phyloP scores from a whole-genome alignment of 2,113 vertebrate genomes.

The Noctilio leporinus region DNA sequence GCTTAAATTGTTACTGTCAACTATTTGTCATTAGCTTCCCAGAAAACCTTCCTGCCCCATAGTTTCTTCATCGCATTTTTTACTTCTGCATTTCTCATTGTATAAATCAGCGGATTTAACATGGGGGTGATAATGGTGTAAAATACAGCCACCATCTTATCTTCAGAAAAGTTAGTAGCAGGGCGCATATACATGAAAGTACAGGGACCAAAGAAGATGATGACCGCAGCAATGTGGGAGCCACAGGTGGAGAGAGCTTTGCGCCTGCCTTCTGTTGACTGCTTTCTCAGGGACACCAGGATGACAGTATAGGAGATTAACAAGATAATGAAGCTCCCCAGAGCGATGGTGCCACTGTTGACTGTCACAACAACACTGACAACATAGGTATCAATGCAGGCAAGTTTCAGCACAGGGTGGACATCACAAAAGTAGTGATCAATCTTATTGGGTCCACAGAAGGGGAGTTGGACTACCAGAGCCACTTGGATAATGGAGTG shows the following conservation, averaged over 20 bases:
- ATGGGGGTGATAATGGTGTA: constrained; percentile 56
- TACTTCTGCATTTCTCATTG: constrained; percentile 59
- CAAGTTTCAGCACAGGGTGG: constrained; percentile 47
- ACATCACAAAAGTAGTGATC: constrained; percentile 66
- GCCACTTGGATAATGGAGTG: constrained; percentile 39
- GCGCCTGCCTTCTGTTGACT: constrained; percentile 20
- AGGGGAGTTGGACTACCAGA: constrained; percentile 23
- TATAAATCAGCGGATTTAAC: constrained; percentile 59
- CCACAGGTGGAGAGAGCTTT: constrained; percentile 52
- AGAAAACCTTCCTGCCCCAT: background rate
- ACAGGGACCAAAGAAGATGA: constrained; percentile 51
- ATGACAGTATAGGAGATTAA: constrained; percentile 42
- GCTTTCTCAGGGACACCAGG: constrained; percentile 40
- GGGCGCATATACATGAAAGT: constrained; percentile 58
- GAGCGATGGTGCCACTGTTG: constrained; percentile 43
- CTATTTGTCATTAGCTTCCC: background rate
- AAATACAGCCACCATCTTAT: constrained; percentile 59
- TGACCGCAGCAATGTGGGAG: constrained; percentile 42
- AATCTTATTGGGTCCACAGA: constrained; percentile 64
- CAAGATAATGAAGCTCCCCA: constrained; percentile 43
- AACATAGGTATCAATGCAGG: constrained; percentile 35
- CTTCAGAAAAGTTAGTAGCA: constrained; percentile 38
- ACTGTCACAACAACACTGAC: constrained; percentile 6
- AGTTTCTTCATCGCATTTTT: constrained; percentile 45
- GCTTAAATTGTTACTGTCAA: background rate